Base-by-base conservation (phyloP, 2,797 vertebrate species). In the Melanotaenia maccullochi region DNA sequence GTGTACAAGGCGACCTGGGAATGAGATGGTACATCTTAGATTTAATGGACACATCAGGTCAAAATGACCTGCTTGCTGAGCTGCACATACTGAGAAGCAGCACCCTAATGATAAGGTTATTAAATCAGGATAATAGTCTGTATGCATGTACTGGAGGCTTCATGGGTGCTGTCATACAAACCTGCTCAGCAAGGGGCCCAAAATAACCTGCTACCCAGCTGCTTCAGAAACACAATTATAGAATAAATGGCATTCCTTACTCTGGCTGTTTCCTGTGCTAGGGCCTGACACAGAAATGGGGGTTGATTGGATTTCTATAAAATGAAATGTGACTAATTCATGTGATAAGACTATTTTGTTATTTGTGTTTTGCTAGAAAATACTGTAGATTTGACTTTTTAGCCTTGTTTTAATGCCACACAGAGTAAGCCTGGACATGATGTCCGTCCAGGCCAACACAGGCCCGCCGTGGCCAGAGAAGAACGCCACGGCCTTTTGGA, bases 371-470 rank as follows among this genome's bases (percentile, higher is more conserved):
- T 44, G 18, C 5, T 7, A 42, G 6, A 32, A 61, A 52, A 5
- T 4, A 24, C 25, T 2, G 25, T 25, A 20, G 3, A 5, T 40
- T 52, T 42, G 11, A 56, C 44, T 33, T 9, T 66, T 30, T 1
- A 16, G 5, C 32, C 4, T 20, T 28, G 9, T 68, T n/a, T 70
- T 44, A 24, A 0, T 75, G 60, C 12, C 42, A 65, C 56, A 74
- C 87, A 99, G 98, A 88, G 97, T 99, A 11, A 99, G 97, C 85
- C 92, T 99, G 92, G 98, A 99, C 87, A 98, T 99, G 96, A 95
- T 98, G 96, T 99, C 97, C 1, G 97, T 99, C 59, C 98, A 99
- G 88, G 96, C 96, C 59, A 98, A 97, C 84, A 98, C 97, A 0
- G 97, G 98, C 3, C 97, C 96, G 0, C 80, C 81, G 0, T 99